Base-by-base conservation (phyloP, 2,797 vertebrate genomes). In the Myotis planiceps region DNA sequence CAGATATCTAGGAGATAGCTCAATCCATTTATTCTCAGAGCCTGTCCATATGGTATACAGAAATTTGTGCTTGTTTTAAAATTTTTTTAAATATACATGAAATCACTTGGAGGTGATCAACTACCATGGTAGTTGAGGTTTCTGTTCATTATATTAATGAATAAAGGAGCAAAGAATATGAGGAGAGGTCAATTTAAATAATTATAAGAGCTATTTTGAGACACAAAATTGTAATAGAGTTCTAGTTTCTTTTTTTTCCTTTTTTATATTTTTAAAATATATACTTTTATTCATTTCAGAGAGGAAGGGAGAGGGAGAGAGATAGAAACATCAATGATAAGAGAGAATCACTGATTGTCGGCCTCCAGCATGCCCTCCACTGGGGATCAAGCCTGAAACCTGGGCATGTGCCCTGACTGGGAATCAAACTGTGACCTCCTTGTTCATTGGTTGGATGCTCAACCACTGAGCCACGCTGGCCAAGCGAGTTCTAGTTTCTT, bases 51-150 rank as follows among this genome's bases (percentile, higher is more conserved):
- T 49, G 15, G 23, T 60, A 79, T 80, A 37, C 69, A 92, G 75
- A 86, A 49, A 88, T 93, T 49, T 80, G 32, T 82, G 23, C 88
- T 75, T 85, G 49, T 51, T 88, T 92, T 89, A 86, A 82, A 47
- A 86, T 86, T 45, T 47, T 76, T 42, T 58, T 19, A 68, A 68
- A 53, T 29, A 80, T 8, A 18, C 58, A 23, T 68, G 9, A 92
- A 95, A 78, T 88, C 65, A 82, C 32, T 66, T 94, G 76, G 29
- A 80, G 27, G 32, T 34, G 27, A 80, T 83, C 27, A 80, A 15
- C 74, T 88, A 49, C 55, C 10, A 5, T 82, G 37, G 18, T 49
- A 21, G 51, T 82, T 94, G 84, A 87, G 13, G 7, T 39, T 69
- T 75, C 63, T 79, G 16, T 82, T 90, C 3, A 63, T 93, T 90